These are phyloP conservation scores for Cheiracanthium punctorium DNA, from an alignment of 2,888 invertebrate genomes.

Conservation along the genomic window DNA sequence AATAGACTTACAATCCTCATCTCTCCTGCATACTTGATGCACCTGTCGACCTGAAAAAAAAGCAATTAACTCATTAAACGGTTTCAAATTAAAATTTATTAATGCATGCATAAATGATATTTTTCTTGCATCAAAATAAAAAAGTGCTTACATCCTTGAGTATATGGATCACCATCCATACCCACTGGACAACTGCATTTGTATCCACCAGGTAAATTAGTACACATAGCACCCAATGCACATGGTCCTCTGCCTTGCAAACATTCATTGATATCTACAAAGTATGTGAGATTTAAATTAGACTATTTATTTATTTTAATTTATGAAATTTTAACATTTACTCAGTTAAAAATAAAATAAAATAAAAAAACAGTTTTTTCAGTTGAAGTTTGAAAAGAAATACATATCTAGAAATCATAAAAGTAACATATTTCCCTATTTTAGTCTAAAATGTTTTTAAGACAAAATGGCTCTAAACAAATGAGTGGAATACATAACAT, in stretches of 20 bases:
- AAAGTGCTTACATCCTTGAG: slow-evolving; percentile 73
- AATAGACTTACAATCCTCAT: slow-evolving; percentile 71
- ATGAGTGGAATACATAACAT: too few species aligned
- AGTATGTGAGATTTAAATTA: too few species aligned
- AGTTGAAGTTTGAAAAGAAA: too few species aligned
- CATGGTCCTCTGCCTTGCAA: slow-evolving; percentile 80
- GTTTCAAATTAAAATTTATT: too few species aligned
- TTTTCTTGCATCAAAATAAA: too few species aligned
- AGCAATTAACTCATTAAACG: too few species aligned
- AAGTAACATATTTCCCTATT: too few species aligned
- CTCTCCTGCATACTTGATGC: slow-evolving; percentile 70
- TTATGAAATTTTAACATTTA: not conserved
- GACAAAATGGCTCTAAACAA: too few species aligned
- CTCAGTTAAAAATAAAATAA: not conserved
- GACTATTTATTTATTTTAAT: not conserved
- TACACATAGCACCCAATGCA: slow-evolving; percentile 87
- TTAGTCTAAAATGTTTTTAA: too few species aligned
- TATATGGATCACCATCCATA: slow-evolving; percentile 87
- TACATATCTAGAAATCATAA: too few species aligned
- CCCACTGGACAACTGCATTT: slow-evolving; percentile 86
- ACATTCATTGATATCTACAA: slow-evolving; percentile 93
- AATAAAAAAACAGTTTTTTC: not conserved
- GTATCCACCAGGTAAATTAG: slow-evolving; percentile 86
- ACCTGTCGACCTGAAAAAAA: slow-evolving; percentile 68
- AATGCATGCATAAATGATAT: too few species aligned